phyloP scores from a whole-genome alignment of 2,888 invertebrate genomes.

The Xestia rhomboidea region DNA sequence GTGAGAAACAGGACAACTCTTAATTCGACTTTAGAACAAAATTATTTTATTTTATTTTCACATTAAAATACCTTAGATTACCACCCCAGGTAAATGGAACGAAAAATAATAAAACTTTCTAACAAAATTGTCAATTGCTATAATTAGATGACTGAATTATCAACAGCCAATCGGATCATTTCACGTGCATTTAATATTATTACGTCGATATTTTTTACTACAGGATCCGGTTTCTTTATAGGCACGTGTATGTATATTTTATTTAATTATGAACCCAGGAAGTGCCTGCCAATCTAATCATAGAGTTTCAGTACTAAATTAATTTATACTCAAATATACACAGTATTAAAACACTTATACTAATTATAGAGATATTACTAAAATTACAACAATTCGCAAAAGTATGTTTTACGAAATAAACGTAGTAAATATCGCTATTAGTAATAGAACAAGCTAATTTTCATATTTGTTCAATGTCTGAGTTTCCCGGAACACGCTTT shows the following conservation, averaged over 20 bases:
- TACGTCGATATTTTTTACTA: neutral
- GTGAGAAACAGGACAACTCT: neutral
- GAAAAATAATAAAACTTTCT: neutral
- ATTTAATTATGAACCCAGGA: conserved; percentile 18
- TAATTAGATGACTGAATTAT: neutral
- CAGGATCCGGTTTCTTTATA: neutral
- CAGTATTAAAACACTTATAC: conserved; percentile 36
- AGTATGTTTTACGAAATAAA: conserved; percentile 30
- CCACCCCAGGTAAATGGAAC: neutral
- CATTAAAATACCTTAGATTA: neutral
- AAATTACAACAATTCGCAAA: conserved; percentile 44
- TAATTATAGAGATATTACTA: conserved; percentile 46
- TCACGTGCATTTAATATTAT: neutral
- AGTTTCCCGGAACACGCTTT: conserved; percentile 19
- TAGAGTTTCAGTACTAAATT: conserved; percentile 21
- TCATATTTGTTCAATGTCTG: conserved; percentile 37
- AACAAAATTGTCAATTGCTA: neutral
- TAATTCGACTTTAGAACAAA: neutral
- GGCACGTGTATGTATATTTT: neutral
- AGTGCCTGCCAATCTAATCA: conserved; percentile 13
- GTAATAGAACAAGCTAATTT: conserved; percentile 34
- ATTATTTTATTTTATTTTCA: neutral
- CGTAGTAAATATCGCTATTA: conserved; percentile 33
- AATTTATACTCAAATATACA: conserved; percentile 21
- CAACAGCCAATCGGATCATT: neutral